Evolutionary conservation across 2,888 invertebrate genomes (phyloP), one percentile per base, ranked within the genome.

Genomic region (Ditylenchus weischeri): DNA sequence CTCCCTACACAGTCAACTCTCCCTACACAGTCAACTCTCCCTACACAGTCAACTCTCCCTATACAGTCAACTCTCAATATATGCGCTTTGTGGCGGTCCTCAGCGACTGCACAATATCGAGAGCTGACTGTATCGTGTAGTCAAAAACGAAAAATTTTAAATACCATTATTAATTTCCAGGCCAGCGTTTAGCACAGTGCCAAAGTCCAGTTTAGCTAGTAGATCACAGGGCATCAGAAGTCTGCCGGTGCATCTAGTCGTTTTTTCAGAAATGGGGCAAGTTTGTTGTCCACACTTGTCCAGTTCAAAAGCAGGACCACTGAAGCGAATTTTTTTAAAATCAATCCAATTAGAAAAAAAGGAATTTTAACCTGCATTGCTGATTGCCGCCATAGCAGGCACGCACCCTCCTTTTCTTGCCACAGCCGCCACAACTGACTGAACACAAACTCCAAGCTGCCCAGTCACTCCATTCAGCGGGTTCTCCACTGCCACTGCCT

Each of bases 211-310:
- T 57, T 76, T 70, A 57, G 66, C 66, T 47, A 79, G 66, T 58
- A 81, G 68, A 60, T 80, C 79, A 65, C 81, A 81, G 18, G 81
- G 81, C 58, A 81, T 71, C 13, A 80, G 68, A 10, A 81, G 66
- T 36, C 50, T 13, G 11, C 73, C 73, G 13, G 64, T 48, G 54
- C 73, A 73, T 10, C 73, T 66, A 11, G 62, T 72, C 0, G 65
- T 49, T 15, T 51, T 58, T 23, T 47, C 43, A 21, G 71, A 48
- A 21, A 63, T 23, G 18, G 72, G 71, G 66, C 81, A 81, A 10
- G 64, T 67, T 19, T 78, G 73, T 13, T 72, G 62, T 63, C 79
- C 79, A 66, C 81, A 81, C 38, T 72, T 63, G 38, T 72, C 73
- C 19, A 64, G 57, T 59, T 76, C 76, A 59, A 68, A 64, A 60